These are phyloP conservation scores for Cynaeus angustus DNA, from an alignment of 2,888 invertebrate genomes.

Conservation along the genomic window DNA sequence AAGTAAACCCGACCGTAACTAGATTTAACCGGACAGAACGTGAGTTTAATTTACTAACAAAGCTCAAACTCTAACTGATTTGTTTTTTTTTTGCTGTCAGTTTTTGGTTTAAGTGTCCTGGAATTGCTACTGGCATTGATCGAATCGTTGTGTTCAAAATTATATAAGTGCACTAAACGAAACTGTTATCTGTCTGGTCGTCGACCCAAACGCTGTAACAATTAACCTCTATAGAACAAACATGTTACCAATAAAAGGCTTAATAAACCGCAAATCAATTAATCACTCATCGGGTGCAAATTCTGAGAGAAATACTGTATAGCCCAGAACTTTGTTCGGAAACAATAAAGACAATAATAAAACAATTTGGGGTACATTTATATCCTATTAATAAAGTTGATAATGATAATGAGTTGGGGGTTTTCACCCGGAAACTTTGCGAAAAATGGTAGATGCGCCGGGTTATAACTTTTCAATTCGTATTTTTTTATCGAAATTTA, in stretches of 20 bases:
- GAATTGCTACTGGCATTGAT: background rate
- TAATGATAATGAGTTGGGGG: too few species aligned
- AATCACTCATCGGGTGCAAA: background rate
- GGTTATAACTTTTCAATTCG: too few species aligned
- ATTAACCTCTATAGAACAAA: background rate
- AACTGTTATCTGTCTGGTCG: background rate
- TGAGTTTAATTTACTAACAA: background rate
- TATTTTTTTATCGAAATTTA: background rate
- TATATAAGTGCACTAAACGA: background rate
- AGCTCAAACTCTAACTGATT: background rate
- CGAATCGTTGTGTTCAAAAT: background rate
- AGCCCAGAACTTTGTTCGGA: too few species aligned
- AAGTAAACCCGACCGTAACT: background rate
- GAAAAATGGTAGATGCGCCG: too few species aligned
- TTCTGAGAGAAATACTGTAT: background rate
- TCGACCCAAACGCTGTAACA: background rate
- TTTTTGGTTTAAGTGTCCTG: background rate
- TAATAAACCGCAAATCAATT: constrained; percentile 1
- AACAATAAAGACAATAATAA: too few species aligned
- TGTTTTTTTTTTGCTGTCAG: background rate
- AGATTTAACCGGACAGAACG: background rate
- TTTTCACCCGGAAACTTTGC: too few species aligned
- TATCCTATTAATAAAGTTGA: too few species aligned
- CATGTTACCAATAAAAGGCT: background rate
- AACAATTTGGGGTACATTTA: too few species aligned